Conservation (phyloP, 2,797 vertebrate genomes). For the Mus minutoides region DNA sequence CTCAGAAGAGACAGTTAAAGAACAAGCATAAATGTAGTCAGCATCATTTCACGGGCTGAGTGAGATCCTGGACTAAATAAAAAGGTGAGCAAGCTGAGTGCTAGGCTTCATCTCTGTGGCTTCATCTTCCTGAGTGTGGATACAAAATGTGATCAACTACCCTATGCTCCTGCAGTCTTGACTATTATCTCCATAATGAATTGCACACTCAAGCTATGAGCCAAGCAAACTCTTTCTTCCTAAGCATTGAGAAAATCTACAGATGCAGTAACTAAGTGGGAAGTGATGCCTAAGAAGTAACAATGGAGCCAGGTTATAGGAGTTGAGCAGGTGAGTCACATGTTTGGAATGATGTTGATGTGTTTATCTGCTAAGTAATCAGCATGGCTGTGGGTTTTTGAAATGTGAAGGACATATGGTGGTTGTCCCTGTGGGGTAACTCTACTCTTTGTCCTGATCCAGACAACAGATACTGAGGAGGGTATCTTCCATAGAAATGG, state of each 20-base stretch:
- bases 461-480: background rate
- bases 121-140: background rate
- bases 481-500: background rate
- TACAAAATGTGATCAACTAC: background rate
- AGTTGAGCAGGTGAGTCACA: background rate
- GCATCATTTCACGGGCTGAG: no score
- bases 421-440: background rate
- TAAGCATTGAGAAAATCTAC: background rate
- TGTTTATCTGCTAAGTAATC: accelerated
- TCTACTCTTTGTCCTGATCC: background rate
- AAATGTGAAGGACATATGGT: background rate
- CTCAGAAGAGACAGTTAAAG: background rate
- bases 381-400: no score
- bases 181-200: background rate
- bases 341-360: accelerated
- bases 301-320: background rate
- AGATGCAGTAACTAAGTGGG: background rate
- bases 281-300: background rate
- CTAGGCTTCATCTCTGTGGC: background rate
- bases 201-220: background rate
- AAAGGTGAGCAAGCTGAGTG: no score
- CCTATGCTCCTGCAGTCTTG: no score
- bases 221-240: background rate
- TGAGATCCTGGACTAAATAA: background rate
- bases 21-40: background rate